Evolutionary conservation across 2,888 invertebrate species (phyloP), one percentile per base, ranked within the genome.

Genomic region (Agriopis marginaria): DNA sequence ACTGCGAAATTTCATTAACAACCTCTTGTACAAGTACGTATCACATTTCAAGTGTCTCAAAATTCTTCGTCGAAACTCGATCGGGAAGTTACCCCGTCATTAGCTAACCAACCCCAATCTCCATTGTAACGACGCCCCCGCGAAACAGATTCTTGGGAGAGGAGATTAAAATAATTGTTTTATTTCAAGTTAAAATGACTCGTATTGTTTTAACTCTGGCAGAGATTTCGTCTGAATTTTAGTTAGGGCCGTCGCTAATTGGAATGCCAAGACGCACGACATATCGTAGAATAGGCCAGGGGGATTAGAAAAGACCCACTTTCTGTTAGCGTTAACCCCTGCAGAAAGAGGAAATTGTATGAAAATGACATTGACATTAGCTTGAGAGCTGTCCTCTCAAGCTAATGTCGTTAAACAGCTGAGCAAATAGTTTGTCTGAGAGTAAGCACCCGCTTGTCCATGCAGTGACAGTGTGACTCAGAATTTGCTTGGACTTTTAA

Each of bases 71-170:
- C n/a, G 47, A 58, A 68, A 69, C 60, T 69, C 65, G 68, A 68
- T 63, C 44, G 59, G 60, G 51, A 67, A 67, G 67, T 63, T 67
- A 62, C 56, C 50, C 58, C 14, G 72, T 72, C 75, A 74, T 72
- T 71, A 75, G 72, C 70, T 44, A 69, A 68, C 70, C 70, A 60
- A 75, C 71, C 70, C 63, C 71, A 71, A 76, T 76, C 71, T 76
- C 64, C 74, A 71, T 73, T 68, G 68, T 74, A 69, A 74, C 49
- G 61, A 55, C 69, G 56, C 50, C 67, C 60, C 32, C 55, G 49
- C 40, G 55, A 56, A 58, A 62, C 65, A 58, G 62, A 66, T 66
- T 66, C 70, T 66, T 40, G 59, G 45, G 32, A 23, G 53, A 40
- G 53, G 58, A 70, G 66, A 66, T 70, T 70, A 63, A 66, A 66